Evolutionary conservation across 1,140 invertebrate genomes (phyloP).

Genomic region (Formica selysi): DNA sequence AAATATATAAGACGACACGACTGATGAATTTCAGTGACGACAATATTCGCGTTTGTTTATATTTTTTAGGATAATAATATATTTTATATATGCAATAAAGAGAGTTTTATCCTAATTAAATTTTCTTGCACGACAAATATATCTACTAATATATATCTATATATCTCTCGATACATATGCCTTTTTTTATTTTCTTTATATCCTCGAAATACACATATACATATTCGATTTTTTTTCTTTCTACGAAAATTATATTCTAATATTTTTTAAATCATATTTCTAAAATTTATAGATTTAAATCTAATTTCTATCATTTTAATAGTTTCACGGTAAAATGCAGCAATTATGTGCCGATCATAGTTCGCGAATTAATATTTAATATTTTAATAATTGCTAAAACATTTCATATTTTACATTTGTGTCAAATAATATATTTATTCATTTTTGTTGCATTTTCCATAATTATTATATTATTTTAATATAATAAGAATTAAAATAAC

Average conservation of each 20-base stretch:
- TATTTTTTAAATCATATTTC: neutral
- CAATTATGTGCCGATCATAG: neutral
- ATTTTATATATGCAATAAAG: constrained; percentile 12
- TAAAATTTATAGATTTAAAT: neutral
- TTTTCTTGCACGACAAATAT: neutral
- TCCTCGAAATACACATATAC: neutral
- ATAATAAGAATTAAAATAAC: neutral
- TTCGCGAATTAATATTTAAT: neutral
- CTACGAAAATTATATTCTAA: neutral
- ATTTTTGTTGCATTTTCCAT: neutral
- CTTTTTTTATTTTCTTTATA: neutral
- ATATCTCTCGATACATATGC: too few relatives aligned
- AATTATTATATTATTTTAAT: neutral
- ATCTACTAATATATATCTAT: neutral
- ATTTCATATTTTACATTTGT: neutral
- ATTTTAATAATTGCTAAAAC: neutral
- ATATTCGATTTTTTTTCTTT: neutral
- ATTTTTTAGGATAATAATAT: constrained; percentile 11
- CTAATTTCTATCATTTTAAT: neutral
- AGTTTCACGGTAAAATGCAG: neutral
- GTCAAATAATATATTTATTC: neutral
- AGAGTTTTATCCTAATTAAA: neutral
- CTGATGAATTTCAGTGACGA: neutral
- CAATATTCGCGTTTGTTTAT: neutral
- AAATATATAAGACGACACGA: neutral